Base-by-base conservation (phyloP, 1,140 invertebrate species). In the Halyomorpha halys region DNA sequence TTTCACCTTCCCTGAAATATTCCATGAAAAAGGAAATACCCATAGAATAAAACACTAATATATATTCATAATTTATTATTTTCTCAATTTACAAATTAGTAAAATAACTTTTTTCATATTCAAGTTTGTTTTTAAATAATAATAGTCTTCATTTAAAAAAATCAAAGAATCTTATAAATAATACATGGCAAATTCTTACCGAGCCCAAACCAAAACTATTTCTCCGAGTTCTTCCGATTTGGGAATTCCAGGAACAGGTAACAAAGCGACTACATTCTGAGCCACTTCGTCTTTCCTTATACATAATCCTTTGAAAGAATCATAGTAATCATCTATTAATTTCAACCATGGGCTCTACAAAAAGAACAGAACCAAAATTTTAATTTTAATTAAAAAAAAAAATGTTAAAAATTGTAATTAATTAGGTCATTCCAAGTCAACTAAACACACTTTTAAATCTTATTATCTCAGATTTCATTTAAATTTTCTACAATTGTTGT, bases 201-300 rank as follows among this genome's bases (percentile, higher is more conserved):
- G 25, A 1, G 59, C 25, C 59, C 39, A 56, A 16, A 25, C 21
- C 18, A 25, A 23, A 15, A 25, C 23, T 16, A 56, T 19, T 25
- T 56, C 53, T 56, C 53, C 53, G 6, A 23, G 53, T 13, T 56
- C 53, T 49, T 18, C 47, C 11, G 53, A 56, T 25, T 56, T 56
- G 1, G 53, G 19, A 11, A 23, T 21, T 5, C 15, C 18, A 23
- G 53, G 53, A 56, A 23, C 4, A 27, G 53, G 53, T 23, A 25
- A 23, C 6, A 56, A 25, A 5, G 53, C 2, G 15, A 56, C 53
- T 23, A 23, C 53, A 56, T 23, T 21, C 8, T 23, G 23, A 23
- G 23, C 15, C 15, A 23, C 18, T 23, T 56, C 53, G 23, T 23
- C 53, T 23, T 25, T 25, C 15, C 15, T 23, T 3, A 56, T 19